A percentile compares a stretch with the other conserved stretches of the same genome.
Evolutionary conservation across 2,797 vertebrate species (phyloP).

Genomic region (Sitta carolinensis): DNA sequence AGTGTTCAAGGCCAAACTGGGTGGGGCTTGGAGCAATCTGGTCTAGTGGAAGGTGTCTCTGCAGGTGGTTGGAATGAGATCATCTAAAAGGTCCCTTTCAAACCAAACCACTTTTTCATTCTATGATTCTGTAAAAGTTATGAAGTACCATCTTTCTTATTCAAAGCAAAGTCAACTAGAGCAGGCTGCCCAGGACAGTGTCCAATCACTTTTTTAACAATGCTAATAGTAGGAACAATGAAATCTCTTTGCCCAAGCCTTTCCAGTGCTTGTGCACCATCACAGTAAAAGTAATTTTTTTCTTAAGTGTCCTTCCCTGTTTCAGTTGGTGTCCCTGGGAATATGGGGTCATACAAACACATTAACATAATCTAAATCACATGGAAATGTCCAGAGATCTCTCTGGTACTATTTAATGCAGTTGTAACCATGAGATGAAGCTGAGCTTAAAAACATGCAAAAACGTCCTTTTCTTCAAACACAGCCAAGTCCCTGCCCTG

Average conservation of each 20-base stretch:
- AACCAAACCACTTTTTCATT: background rate
- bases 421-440: background rate
- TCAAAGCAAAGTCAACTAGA: background rate
- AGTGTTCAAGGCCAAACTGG: background rate
- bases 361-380: background rate
- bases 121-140: background rate
- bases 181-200: background rate
- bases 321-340: background rate
- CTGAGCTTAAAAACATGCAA: background rate
- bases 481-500: background rate
- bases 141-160: background rate
- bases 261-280: background rate
- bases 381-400: background rate
- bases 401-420: background rate
- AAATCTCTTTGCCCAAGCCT: background rate
- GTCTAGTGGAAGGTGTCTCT: background rate
- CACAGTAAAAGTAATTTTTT: background rate
- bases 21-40: background rate
- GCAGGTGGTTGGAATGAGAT: rapidly evolving
- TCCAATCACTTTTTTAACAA: background rate
- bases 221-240: background rate
- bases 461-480: background rate
- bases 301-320: background rate
- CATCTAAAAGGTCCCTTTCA: background rate
- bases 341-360: background rate